phyloP scores from a whole-genome alignment of 2,797 vertebrate genomes.

The Glossophaga mutica region DNA sequence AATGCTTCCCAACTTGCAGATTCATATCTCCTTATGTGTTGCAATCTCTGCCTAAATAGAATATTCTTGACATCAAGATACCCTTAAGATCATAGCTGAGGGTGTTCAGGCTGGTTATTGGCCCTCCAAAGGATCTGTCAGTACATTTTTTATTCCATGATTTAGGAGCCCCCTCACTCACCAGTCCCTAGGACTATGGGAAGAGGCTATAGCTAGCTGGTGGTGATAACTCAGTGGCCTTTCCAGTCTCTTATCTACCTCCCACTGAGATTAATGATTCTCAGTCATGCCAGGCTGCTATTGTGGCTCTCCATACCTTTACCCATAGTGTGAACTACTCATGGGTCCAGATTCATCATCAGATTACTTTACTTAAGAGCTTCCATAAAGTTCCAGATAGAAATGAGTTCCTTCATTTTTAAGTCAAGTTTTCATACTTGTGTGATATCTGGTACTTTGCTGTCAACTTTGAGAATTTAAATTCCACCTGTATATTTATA shows the following conservation, averaged over 20 bases:
- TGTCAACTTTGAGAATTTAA: not conserved
- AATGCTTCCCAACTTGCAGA: not conserved
- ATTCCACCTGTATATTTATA: not conserved
- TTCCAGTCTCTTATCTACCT: not conserved
- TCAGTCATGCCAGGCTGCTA: not conserved
- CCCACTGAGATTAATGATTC: not conserved
- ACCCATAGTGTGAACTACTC: rapidly evolving
- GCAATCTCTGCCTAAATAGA: not conserved
- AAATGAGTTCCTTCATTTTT: not conserved
- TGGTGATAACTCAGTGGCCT: rapidly evolving
- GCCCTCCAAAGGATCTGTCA: not conserved
- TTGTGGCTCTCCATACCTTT: not conserved
- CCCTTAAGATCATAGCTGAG: not conserved
- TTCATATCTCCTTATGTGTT: not conserved
- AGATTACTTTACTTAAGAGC: not conserved
- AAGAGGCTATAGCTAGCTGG: not conserved
- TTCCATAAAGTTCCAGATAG: not conserved
- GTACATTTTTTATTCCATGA: not conserved
- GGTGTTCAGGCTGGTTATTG: not conserved
- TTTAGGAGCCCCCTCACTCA: not conserved
- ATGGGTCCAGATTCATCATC: not conserved
- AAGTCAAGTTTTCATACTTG: not conserved
- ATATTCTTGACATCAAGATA: not conserved
- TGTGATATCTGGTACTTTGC: not conserved
- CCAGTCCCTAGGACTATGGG: not conserved